phyloP scores from a whole-genome alignment of 1,140 invertebrate species.

The Mya arenaria region DNA sequence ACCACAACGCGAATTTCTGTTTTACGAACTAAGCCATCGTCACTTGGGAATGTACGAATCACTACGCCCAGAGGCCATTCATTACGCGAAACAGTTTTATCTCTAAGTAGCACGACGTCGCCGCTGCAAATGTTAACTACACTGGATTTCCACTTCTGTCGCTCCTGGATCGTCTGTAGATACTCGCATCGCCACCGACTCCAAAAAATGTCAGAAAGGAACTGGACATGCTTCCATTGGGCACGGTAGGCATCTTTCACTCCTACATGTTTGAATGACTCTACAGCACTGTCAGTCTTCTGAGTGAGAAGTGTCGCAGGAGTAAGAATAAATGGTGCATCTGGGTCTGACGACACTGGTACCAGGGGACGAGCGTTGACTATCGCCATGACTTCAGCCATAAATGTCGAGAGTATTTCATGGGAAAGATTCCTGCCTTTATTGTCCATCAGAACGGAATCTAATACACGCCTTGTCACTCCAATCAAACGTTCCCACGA shows the following conservation, averaged over 20 bases:
- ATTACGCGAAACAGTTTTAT: slow-evolving; percentile 35
- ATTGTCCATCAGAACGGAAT: slow-evolving; percentile 31
- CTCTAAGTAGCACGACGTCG: slow-evolving; percentile 54
- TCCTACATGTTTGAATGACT: background rate
- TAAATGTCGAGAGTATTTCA: slow-evolving; percentile 46
- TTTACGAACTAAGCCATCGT: slow-evolving; percentile 47
- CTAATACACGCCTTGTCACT: slow-evolving; percentile 30
- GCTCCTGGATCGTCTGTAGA: slow-evolving; percentile 40
- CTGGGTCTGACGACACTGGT: slow-evolving; percentile 41
- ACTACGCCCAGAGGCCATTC: slow-evolving; percentile 56
- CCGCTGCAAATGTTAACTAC: slow-evolving; percentile 32
- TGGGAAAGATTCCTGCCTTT: slow-evolving; percentile 42
- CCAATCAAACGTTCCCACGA: slow-evolving; percentile 52
- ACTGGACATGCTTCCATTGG: slow-evolving; percentile 53
- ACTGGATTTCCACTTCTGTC: slow-evolving; percentile 31
- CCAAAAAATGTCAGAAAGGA: slow-evolving; percentile 55
- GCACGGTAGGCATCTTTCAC: slow-evolving; percentile 18
- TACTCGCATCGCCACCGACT: slow-evolving; percentile 46
- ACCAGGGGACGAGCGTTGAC: slow-evolving; percentile 54
- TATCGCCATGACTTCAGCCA: slow-evolving; percentile 48
- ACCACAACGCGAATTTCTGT: background rate
- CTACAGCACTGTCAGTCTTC: slow-evolving; percentile 6
- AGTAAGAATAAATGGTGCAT: slow-evolving; percentile 30
- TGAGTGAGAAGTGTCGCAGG: slow-evolving; percentile 53
- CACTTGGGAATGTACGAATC: slow-evolving; percentile 19